Percentiles rank a stretch among this genome's conserved stretches.
Conservation (phyloP, 2,797 vertebrate species). For the Melanogrammus aeglefinus region DNA sequence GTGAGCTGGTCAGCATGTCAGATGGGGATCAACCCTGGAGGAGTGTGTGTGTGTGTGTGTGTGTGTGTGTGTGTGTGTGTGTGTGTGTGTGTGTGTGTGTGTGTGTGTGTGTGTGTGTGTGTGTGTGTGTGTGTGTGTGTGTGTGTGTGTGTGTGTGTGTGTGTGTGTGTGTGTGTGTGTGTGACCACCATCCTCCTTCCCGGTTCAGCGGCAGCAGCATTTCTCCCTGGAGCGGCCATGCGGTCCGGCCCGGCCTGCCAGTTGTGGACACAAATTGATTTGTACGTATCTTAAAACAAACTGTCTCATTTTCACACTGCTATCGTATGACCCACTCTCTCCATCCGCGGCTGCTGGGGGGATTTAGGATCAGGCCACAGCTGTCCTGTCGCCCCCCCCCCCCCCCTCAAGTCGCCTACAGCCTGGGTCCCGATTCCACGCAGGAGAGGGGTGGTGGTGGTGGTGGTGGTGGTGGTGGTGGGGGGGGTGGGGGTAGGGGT, state of each 20-base stretch:
- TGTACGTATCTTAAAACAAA: constrained; percentile 52
- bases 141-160: no score
- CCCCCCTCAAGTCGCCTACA: constrained; percentile 46
- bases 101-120: neutral
- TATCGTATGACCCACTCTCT: constrained; percentile 58
- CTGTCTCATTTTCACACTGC: constrained; percentile 68
- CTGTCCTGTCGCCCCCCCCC: constrained; percentile 65
- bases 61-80: neutral
- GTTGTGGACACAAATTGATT: constrained; percentile 40
- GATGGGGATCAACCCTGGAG: neutral
- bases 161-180: neutral
- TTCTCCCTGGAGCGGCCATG: neutral
- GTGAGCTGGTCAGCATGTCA: neutral
- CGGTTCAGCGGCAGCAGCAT: neutral
- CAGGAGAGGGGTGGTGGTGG: neutral
- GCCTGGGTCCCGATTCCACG: neutral
- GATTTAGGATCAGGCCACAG: constrained; percentile 69
- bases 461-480: no score
- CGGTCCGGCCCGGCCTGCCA: constrained; percentile 22
- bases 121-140: neutral
- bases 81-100: neutral
- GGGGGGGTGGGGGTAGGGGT: no score
- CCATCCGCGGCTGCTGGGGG: constrained; percentile 58
- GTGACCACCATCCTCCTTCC: neutral
- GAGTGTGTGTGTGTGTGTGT: neutral